Evolutionary conservation across 1,140 invertebrate species (phyloP), one percentile per base, ranked within the genome.

Genomic region (Heterodera schachtii): DNA sequence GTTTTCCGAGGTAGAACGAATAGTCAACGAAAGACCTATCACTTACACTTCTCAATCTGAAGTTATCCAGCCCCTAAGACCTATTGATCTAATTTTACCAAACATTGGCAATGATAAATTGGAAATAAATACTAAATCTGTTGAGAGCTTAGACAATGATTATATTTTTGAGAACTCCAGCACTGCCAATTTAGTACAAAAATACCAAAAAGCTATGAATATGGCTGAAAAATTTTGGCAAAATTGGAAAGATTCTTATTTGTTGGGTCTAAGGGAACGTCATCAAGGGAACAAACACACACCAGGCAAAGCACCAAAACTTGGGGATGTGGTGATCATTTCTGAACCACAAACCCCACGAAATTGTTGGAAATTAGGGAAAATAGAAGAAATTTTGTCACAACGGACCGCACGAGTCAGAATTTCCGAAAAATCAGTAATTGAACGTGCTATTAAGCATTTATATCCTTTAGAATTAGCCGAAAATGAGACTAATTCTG

Each of bases 161-260:
- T 73, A 73, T 21, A 19, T 73, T 3, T 13, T 11, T 0, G 6
- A 73, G 16, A 1, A 21, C 3, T 43, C 43, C 47, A 73, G 47
- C 47, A 13, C 13, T 3, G n/a, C 13, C 0, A 3, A 16, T 16
- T 0, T 73, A 21, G 47, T 73, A 0, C 3, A 73, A 73, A 73
- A 73, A 21, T 73, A 73, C 19, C 13, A 13, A 11, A 13, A n/a
- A 1, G 70, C 70, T 1, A 9, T 73, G 47, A 13, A n/a, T 6
- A 73, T 73, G 3, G 43, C 70, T 5, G 43, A 73, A n/a, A 73
- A 21, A n/a, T 73, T 73, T 73, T 73, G 70, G 70, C 13, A 73
- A 73, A 73, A 16, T 13, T 73, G 70, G 70, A 73, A 73, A 21
- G 47, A 16, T 4, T 44, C 70, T 0, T 73, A 73, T n/a, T n/a